Base-by-base conservation (phyloP, 2,113 vertebrate species). In the Daubentonia madagascariensis region DNA sequence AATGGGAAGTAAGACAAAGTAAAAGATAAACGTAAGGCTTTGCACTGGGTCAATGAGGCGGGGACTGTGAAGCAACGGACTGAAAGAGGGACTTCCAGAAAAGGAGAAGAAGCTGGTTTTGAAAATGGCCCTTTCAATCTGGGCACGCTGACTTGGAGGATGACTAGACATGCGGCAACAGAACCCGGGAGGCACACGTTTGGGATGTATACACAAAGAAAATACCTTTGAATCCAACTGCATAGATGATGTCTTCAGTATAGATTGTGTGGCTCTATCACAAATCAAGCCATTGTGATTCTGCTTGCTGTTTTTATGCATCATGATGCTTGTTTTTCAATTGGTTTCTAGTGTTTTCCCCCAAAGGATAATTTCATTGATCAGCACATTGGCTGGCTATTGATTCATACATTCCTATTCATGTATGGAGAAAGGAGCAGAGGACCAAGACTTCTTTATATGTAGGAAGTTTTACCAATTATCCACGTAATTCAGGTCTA, bases 281-380 rank as follows among this genome's bases (percentile, higher is more conserved):
- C 87, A 52, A 94, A 67, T 43, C 37, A 68, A 28, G 59, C 59
- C 59, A 73, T 65, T 91, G 65, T 75, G 73, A 75, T 90, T 85
- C 48, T 3, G 37, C 28, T 78, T 28, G 28, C 37, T 95, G 76
- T 45, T 91, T 94, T 75, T 63, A 35, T 75, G 35, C 72, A 73
- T 28, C 5, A 32, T 32, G 35, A 48, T 22, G n/a, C 67, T 81
- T 93, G 72, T 89, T 97, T 94, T 94, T 88, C 61, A 94, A 68
- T 30, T 10, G 30, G 16, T 45, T 81, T 81, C 72, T 91, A 80
- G 50, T 59, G 48, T 79, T 96, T 84, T n/a, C 23, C 22, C 48
- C 50, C 48, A 8, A 50, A 79, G 95, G 54, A 85, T 95, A 89
- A 89, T 93, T 88, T 96, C 28, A 93, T 95, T 83, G 54, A 97